phyloP scores from a whole-genome alignment of 2,113 vertebrate species.

The Atractosteus spatula region DNA sequence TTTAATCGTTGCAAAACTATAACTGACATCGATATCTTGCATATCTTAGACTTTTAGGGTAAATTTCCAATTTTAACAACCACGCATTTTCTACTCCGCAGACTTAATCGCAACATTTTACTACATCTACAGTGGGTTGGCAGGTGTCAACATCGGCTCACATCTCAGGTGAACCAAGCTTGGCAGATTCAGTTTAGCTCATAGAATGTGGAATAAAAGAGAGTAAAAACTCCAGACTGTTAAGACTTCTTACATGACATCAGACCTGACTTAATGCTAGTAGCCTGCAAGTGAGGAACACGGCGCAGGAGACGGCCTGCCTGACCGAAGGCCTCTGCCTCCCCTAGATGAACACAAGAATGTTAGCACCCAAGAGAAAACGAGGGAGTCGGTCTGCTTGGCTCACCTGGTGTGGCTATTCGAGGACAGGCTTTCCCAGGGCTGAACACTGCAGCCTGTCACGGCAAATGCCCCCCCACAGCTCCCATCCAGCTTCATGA shows the following conservation, averaged over 20 bases:
- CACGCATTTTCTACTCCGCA: neutral
- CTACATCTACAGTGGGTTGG: neutral
- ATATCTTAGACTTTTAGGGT: neutral
- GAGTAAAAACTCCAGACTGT: too few relatives aligned
- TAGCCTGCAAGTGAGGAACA: neutral
- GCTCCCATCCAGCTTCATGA: conserved; percentile 79
- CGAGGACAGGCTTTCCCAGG: conserved; percentile 84
- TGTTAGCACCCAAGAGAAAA: too few relatives aligned
- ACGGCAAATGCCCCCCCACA: conserved; percentile 74
- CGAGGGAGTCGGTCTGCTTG: neutral
- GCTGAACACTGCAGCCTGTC: conserved; percentile 69
- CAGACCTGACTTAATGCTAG: too few relatives aligned
- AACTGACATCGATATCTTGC: neutral
- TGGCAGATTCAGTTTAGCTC: too few relatives aligned
- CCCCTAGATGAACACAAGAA: too few relatives aligned
- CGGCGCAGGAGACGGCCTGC: too few relatives aligned
- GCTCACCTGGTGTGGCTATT: conserved; percentile 86
- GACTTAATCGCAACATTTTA: neutral
- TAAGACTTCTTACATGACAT: too few relatives aligned
- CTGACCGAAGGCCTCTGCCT: too few relatives aligned
- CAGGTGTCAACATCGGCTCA: neutral
- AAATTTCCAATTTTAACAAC: conserved; percentile 3
- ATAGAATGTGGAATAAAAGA: too few relatives aligned
- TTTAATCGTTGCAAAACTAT: neutral
- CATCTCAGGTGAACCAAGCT: too few relatives aligned